Percentiles rank a stretch among this genome's conserved stretches.
These are phyloP conservation scores for Coccyzus lansbergi DNA, from an alignment of 2,797 vertebrate species.

Conservation along the genomic window DNA sequence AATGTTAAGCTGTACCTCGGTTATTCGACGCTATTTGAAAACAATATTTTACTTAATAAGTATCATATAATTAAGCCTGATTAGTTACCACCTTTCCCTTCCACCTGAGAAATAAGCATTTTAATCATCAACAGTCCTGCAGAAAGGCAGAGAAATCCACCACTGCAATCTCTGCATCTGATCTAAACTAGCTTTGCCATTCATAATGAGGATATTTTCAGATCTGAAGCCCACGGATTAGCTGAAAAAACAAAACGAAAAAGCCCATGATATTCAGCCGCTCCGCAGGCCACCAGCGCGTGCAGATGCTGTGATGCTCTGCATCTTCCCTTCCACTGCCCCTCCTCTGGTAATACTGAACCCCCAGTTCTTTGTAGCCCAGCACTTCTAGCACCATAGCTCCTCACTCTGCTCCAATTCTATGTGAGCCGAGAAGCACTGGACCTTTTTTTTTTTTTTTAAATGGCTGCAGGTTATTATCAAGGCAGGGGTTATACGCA, in stretches of 20 bases:
- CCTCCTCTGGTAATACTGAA: not conserved
- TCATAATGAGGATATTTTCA: not conserved
- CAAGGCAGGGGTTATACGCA: not conserved
- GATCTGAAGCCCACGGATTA: not conserved
- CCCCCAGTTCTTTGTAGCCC: not conserved
- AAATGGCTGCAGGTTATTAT: not conserved
- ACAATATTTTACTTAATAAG: not conserved
- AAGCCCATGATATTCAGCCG: not conserved
- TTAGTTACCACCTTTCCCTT: not conserved
- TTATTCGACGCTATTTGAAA: not conserved
- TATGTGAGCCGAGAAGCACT: not conserved
- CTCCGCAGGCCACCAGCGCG: not conserved
- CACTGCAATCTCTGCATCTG: not conserved
- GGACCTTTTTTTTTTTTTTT: not conserved
- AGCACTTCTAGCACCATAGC: not conserved
- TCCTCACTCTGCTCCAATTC: not conserved
- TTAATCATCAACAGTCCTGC: not conserved
- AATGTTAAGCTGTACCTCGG: not conserved
- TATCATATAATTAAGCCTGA: not conserved
- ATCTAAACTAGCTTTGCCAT: not conserved
- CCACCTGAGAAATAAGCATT: not conserved
- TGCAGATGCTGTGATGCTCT: accelerated
- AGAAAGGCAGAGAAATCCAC: not conserved
- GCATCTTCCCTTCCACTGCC: not conserved
- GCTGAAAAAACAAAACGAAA: not conserved